These are phyloP conservation scores for Noctua janthina DNA, from an alignment of 2,888 invertebrate species.

Conservation along the genomic window DNA sequence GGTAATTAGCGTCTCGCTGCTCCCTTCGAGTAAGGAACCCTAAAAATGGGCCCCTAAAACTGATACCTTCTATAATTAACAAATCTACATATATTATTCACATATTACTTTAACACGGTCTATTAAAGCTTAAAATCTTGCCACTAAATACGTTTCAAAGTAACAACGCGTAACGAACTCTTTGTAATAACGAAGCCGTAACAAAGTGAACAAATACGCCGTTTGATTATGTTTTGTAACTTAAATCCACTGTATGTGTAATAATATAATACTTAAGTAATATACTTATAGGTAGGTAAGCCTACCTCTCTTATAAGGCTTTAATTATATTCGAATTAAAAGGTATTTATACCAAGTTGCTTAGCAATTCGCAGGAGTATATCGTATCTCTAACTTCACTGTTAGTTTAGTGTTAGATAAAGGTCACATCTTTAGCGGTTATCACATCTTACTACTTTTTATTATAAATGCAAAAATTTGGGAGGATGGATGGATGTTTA, in stretches of 20 bases:
- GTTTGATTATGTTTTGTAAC: conserved; percentile 44
- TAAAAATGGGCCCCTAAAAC: not conserved
- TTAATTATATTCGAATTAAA: conserved; percentile 20
- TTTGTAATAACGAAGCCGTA: conserved; percentile 25
- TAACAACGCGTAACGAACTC: conserved; percentile 26
- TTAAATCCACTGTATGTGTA: not conserved
- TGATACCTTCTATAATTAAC: not conserved
- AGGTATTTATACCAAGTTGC: not conserved
- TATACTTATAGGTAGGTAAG: not conserved
- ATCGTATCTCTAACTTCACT: not conserved
- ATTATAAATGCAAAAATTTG: too few relatives aligned
- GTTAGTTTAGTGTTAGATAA: not conserved
- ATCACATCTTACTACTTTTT: too few relatives aligned
- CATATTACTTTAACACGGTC: not conserved
- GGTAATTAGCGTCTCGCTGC: too few relatives aligned
- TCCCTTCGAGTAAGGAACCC: too few relatives aligned
- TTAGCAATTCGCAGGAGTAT: not conserved
- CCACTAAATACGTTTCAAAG: conserved; percentile 19
- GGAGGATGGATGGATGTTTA: too few relatives aligned
- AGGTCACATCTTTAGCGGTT: not conserved
- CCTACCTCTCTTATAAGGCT: not conserved
- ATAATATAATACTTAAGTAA: not conserved
- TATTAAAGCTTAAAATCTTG: conserved; percentile 13
- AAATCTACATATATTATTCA: not conserved
- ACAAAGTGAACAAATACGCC: conserved; percentile 39